Conservation (phyloP, 2,113 vertebrate species). For the Morone chrysops region DNA sequence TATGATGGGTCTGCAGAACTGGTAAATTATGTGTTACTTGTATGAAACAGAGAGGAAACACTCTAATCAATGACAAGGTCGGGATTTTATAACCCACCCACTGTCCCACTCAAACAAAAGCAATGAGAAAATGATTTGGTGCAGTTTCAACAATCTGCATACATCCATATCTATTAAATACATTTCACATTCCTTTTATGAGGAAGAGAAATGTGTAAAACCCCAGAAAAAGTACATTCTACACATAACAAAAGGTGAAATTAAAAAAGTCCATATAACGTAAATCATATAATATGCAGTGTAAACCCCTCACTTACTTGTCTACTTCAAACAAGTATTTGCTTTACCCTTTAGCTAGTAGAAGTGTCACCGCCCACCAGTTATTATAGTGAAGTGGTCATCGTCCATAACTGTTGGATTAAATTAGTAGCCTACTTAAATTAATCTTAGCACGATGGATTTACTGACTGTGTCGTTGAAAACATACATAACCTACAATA, state of each 20-base stretch:
- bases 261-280: no score
- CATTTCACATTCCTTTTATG: neutral
- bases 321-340: neutral
- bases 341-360: neutral
- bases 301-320: no score
- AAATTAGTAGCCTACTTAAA: neutral
- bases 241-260: neutral
- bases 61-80: constrained; percentile 7
- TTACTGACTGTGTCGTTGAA: no score
- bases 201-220: neutral
- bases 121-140: neutral
- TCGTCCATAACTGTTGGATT: neutral
- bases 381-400: neutral
- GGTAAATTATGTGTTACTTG: neutral
- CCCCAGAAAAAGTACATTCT: neutral
- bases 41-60: neutral
- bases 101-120: neutral
- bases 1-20: neutral
- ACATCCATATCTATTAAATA: no score
- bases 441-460: no score
- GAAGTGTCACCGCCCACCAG: neutral
- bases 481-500: no score
- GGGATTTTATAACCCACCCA: neutral
- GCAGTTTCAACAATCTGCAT: no score
- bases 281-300: no score